These are phyloP conservation scores for Eospalax fontanierii DNA, from an alignment of 2,797 vertebrate genomes.

Conservation along the genomic window DNA sequence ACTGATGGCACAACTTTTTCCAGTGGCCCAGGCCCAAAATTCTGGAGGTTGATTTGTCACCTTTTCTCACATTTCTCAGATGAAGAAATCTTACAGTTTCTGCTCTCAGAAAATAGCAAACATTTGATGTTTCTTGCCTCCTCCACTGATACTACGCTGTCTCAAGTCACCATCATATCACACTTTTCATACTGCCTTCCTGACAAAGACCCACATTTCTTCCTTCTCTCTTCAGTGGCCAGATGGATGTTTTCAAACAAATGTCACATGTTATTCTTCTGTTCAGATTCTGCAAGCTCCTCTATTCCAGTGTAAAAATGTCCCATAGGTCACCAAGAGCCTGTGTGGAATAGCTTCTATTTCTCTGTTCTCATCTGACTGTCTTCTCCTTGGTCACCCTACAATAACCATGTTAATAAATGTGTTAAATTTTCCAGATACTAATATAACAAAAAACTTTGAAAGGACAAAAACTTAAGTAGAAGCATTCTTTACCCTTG, in stretches of 20 bases:
- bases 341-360: background rate
- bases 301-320: background rate
- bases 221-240: background rate
- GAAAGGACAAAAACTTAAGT: constrained; percentile 23
- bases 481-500: background rate
- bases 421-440: constrained; percentile 46
- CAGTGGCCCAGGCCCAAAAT: background rate
- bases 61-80: background rate
- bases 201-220: background rate
- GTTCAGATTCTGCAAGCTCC: background rate
- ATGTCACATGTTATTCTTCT: background rate
- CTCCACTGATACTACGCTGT: background rate
- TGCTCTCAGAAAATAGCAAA: constrained; percentile 55
- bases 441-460: background rate
- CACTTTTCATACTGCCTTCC: constrained; percentile 12
- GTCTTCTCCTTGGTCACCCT: background rate
- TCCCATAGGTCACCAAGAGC: background rate
- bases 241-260: constrained; percentile 15
- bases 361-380: background rate
- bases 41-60: constrained; percentile 4
- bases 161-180: background rate
- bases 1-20: background rate
- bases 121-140: background rate
- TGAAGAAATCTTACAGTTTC: constrained; percentile 13
- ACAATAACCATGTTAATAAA: background rate